phyloP scores from a whole-genome alignment of 2,113 vertebrate genomes.

The Heterotis niloticus region DNA sequence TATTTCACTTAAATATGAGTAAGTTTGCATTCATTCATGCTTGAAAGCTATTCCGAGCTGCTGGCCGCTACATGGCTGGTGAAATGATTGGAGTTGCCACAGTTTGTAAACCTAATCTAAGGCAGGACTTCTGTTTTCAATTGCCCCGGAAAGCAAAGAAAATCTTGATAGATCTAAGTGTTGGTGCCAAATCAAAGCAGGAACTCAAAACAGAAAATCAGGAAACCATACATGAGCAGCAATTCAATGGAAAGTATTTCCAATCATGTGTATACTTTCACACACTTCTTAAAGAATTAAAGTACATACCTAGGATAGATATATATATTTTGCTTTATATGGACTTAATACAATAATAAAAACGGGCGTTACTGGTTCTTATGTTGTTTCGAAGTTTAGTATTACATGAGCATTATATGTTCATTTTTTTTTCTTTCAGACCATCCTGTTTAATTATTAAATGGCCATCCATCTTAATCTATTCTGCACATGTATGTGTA shows the following conservation, averaged over 20 bases:
- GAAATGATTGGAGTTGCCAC: background rate
- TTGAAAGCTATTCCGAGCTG: background rate
- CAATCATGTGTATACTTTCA: background rate
- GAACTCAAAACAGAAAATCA: background rate
- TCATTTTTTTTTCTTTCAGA: background rate
- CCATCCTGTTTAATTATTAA: background rate
- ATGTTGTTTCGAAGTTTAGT: background rate
- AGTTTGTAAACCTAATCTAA: background rate
- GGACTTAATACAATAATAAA: no score
- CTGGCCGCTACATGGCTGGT: background rate
- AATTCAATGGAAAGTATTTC: background rate
- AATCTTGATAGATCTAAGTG: background rate
- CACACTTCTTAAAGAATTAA: no score
- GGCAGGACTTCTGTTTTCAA: background rate
- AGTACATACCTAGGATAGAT: no score
- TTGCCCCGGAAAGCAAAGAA: background rate
- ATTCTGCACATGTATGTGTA: conserved; percentile 30
- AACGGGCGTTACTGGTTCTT: conserved; percentile 23
- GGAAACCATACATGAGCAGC: background rate
- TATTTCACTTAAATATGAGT: background rate
- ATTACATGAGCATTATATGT: no score
- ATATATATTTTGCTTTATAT: no score
- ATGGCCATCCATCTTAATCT: conserved; percentile 2
- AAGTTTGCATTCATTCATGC: background rate
- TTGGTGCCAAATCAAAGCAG: background rate